Evolutionary conservation across 2,888 invertebrate genomes (phyloP), one percentile per base, ranked within the genome.

Genomic region (Athetis lepigone): DNA sequence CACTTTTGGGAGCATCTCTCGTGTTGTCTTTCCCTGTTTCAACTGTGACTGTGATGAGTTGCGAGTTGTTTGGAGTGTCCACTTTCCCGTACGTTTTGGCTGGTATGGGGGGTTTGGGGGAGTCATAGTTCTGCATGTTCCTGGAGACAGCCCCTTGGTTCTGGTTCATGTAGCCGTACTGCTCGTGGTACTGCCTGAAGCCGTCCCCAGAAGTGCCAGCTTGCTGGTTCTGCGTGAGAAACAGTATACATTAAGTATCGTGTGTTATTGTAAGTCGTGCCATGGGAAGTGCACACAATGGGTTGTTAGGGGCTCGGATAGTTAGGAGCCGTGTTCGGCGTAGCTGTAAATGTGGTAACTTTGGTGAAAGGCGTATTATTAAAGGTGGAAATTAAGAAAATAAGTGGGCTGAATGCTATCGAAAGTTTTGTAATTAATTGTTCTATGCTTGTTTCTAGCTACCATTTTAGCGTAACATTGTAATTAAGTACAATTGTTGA

Each of bases 11-110:
- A 0, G 95, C 93, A 77, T 96, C 96, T 83, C 94, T 94, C 16
- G 94, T 95, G 39, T 89, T 95, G 57, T 96, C 96, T 84, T 96
- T 96, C 2, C 93, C 95, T 23, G 95, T 95, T 90, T 96, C 96
- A 4, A 96, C 96, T 13, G 96, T 95, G 6, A 96, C 96, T 52
- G 96, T 93, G 42, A 96, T 95, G 36, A 93, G 88, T 78, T 95
- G 95, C 0, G 93, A 91, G 73, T 95, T 95, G 77, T 93, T 95
- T 55, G 89, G 93, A 51, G 87, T 82, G 36, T 92, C 92, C 16
- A 86, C 80, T 84, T 94, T 94, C 4, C 88, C 88, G 70, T 93
- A 92, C 18, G 91, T 95, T 88, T 93, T 95, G n/a, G 91, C 94
- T 9, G 95, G 95, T 46, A 95, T 86, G 0, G 95, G 95, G 16